These are phyloP conservation scores for Phragmatobia fuliginosa DNA, from an alignment of 2,888 invertebrate genomes.

Conservation along the genomic window DNA sequence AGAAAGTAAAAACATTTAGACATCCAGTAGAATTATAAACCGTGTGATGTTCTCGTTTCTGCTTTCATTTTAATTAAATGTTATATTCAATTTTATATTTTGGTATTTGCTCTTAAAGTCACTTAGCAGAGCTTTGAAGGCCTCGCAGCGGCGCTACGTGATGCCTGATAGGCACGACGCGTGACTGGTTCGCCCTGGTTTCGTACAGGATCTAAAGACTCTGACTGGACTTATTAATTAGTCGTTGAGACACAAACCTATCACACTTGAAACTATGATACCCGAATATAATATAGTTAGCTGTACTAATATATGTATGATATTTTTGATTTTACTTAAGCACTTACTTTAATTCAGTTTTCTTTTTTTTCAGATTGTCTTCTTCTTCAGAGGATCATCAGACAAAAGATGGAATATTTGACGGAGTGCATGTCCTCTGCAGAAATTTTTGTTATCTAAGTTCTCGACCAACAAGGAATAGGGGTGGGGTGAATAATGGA, in stretches of 20 bases:
- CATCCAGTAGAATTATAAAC: conserved; percentile 53
- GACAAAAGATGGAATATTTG: conserved; percentile 63
- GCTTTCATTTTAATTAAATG: conserved; percentile 54
- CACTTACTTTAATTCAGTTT: conserved; percentile 32
- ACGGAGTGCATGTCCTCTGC: conserved; percentile 52
- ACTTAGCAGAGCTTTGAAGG: conserved; percentile 24
- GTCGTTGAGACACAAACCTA: conserved; percentile 57
- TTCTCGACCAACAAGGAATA: conserved; percentile 65
- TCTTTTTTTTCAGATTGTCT: conserved; percentile 70
- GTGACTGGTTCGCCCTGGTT: conserved; percentile 84
- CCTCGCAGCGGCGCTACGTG: conserved; percentile 51
- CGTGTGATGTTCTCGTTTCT: conserved; percentile 55
- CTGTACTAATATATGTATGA: not conserved
- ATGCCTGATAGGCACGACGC: conserved; percentile 72
- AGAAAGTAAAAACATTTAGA: conserved; percentile 57
- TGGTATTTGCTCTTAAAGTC: conserved; percentile 37
- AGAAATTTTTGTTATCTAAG: conserved; percentile 64
- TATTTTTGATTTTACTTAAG: not conserved
- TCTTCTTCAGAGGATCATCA: conserved; percentile 33
- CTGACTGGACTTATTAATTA: conserved; percentile 73
- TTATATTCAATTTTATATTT: conserved; percentile 49
- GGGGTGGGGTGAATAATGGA: conserved; percentile 83
- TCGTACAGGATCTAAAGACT: conserved; percentile 77
- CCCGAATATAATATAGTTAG: conserved; percentile 1
- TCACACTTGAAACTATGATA: not conserved